Evolutionary conservation across 2,797 vertebrate species (phyloP).

Genomic region (Oreonectes daqikongensis): DNA sequence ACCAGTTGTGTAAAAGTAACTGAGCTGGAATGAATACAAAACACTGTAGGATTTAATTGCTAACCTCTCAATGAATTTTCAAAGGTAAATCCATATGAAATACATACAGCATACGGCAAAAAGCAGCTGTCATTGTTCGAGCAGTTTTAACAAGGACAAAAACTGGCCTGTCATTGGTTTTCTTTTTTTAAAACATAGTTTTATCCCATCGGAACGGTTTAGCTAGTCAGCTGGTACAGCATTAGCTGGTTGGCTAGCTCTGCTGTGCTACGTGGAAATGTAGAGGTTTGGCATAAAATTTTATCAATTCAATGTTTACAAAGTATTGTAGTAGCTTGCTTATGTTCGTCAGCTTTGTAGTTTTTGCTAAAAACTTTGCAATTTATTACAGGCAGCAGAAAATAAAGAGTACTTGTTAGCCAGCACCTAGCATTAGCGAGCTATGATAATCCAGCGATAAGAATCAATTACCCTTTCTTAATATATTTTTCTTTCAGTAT

Average conservation of each 20-base stretch:
- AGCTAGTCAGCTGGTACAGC: constrained; percentile 49
- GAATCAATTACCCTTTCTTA: not conserved
- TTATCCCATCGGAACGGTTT: constrained; percentile 44
- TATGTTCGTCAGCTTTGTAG: not conserved
- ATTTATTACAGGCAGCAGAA: not conserved
- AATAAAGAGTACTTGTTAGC: constrained; percentile 19
- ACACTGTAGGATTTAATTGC: constrained; percentile 57
- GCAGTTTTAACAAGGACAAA: constrained; percentile 25
- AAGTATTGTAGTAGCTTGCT: not conserved
- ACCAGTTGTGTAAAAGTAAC: constrained; percentile 59
- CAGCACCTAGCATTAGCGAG: constrained; percentile 24
- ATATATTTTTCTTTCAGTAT: not conserved
- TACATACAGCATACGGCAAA: constrained; percentile 21
- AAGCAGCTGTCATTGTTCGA: constrained; percentile 1
- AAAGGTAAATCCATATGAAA: constrained; percentile 60
- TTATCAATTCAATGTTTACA: not conserved
- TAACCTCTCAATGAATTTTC: constrained; percentile 57
- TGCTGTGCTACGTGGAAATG: constrained; percentile 23
- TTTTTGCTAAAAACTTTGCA: not conserved
- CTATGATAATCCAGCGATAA: constrained; percentile 3
- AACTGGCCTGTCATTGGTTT: constrained; percentile 52
- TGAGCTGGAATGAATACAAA: constrained; percentile 63
- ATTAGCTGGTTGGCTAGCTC: constrained; percentile 36
- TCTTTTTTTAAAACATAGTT: constrained; percentile 26
- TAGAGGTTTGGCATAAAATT: constrained; percentile 8